Evolutionary conservation across 2,113 vertebrate genomes (phyloP).

Genomic region (Oophaga pumilio): DNA sequence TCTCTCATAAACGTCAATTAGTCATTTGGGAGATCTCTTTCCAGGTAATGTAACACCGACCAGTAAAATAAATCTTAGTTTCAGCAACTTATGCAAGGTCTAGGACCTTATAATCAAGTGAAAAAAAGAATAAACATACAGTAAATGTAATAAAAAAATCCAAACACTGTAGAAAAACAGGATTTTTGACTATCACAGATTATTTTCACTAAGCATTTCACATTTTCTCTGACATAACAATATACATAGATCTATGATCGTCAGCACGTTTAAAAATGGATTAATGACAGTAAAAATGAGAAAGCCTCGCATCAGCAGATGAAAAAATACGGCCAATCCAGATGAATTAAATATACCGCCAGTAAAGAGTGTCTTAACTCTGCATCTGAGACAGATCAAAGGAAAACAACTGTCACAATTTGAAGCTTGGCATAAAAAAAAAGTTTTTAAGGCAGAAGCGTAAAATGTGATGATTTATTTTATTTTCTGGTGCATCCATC

Average conservation of each 20-base stretch:
- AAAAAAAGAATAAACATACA: no score
- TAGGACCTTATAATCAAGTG: no score
- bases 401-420: background rate
- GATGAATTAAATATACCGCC: background rate
- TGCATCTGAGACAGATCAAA: background rate
- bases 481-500: background rate
- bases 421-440: background rate
- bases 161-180: no score
- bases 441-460: background rate
- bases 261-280: background rate
- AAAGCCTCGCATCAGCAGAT: background rate
- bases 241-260: background rate
- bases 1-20: no score
- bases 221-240: background rate
- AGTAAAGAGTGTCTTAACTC: background rate
- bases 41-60: no score
- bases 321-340: background rate
- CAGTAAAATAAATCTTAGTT: no score
- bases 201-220: background rate
- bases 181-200: no score
- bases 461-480: background rate
- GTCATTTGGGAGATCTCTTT: no score
- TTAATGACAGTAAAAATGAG: background rate
- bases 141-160: no score
- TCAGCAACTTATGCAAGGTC: no score